Base-by-base conservation (phyloP, 2,797 vertebrate species). In the Euphonia xanthogaster region DNA sequence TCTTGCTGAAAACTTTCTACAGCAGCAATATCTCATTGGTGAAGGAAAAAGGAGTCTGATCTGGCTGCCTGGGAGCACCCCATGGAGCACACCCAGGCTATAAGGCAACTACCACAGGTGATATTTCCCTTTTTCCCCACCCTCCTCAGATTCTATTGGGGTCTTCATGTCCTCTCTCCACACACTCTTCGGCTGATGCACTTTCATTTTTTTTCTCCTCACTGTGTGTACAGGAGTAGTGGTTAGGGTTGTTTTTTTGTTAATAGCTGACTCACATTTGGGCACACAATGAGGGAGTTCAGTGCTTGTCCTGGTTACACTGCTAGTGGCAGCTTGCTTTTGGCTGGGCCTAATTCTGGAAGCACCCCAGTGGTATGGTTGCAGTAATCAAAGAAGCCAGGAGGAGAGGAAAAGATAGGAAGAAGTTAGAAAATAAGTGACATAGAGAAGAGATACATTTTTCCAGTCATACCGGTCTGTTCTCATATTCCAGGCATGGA, bases 401-500 rank as follows among this genome's bases (percentile, higher is more conserved):
- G 31, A 88, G 23, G 14, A 91, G 18, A 67, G 22, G 44, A 85
- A 45, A 60, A 79, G 30, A 42, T 19, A 73, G 39, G 47, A 50
- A 71, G 44, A 86, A 83, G 51, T 71, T 44, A 80, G 33, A 77
- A 83, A 90, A 44, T 13, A 27, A 61, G 22, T 18, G 24, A 85
- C 31, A 44, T 1, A 44, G 23, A 73, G 35, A 74, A 93, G 25
- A n/a, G 44, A 81, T 23, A 60, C 1, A 33, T 86, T 48, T 91
- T 86, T 42, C 33, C 47, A 90, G 55, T 95, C 98, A 77, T 98
- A 99, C 99, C 48, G 99, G 99, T 62, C 99, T 98, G 93, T 98
- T 99, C 81, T 99, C 99, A 17, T 98, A 98, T 68, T 99, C 99
- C 96, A 99, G 97, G 91, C 98, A 99, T 7, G 99, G 99, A 95